Conservation (phyloP, 2,888 invertebrate species). For the Apamea anceps region DNA sequence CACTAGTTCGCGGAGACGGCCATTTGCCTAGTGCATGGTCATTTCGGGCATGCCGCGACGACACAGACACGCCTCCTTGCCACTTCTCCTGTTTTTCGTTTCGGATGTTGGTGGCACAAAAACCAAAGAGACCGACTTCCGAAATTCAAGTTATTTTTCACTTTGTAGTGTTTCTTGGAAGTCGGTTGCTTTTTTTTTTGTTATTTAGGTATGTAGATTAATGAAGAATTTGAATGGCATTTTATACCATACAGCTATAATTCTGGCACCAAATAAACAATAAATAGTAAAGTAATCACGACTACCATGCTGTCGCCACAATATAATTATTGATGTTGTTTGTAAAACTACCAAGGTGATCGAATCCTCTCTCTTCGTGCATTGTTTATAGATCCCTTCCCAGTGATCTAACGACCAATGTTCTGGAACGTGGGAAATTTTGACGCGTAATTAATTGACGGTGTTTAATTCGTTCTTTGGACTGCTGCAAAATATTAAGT, state of each 20-base stretch:
- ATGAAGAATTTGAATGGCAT: background rate
- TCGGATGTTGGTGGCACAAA: background rate
- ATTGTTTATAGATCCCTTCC: constrained; percentile 59
- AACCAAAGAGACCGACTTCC: background rate
- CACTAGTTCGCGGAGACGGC: too few species aligned
- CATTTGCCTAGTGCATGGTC: too few species aligned
- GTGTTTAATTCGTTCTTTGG: constrained; percentile 8
- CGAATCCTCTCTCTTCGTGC: constrained; percentile 65
- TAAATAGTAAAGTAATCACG: constrained; percentile 54
- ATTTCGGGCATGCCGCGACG: too few species aligned
- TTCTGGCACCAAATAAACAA: constrained; percentile 15
- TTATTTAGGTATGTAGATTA: background rate
- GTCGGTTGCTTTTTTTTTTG: too few species aligned
- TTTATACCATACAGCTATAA: background rate
- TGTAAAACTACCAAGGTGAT: constrained; percentile 64
- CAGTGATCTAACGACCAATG: constrained; percentile 40
- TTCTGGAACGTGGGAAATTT: constrained; percentile 57
- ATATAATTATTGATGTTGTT: constrained; percentile 61
- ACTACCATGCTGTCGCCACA: constrained; percentile 45
- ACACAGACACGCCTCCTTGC: too few species aligned
- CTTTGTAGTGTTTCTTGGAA: background rate
- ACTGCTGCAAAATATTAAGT: background rate
- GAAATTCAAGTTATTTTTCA: background rate
- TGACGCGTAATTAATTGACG: constrained; percentile 23
- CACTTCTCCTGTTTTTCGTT: too few species aligned